Evolutionary conservation across 2,888 invertebrate genomes (phyloP), one percentile per base, ranked within the genome.

Genomic region (Acanthosepion lycidas): DNA sequence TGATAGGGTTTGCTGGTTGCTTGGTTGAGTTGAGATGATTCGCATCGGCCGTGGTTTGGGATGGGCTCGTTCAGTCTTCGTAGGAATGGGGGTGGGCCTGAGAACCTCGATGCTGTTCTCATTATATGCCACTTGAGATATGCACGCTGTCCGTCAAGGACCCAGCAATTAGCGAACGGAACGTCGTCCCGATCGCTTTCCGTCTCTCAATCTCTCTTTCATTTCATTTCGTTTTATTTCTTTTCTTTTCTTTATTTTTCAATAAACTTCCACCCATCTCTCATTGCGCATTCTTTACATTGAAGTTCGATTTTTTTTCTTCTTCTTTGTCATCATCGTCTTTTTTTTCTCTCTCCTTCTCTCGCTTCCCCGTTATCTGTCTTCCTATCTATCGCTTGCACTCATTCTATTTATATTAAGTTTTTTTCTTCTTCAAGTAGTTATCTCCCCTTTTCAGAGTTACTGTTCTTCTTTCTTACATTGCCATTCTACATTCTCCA

Each of bases 11-110:
- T 78, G n/a, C 78, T 78, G 78, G 78, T 78, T 78, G 78, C 78
- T 78, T 78, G 78, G 78, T 78, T 78, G 78, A 78, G 78, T 78
- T 78, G n/a, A 78, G 78, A 78, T 78, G 78, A 78, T 78, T 78
- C 78, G 33, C 20, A 78, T 78, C 78, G 78, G 78, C n/a, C 78
- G n/a, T n/a, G 59, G 78, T 78, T 78, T 78, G 78, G 78, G 78
- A 78, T 78, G 78, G 78, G 78, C 33, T 78, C 78, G 78, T 33
- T 78, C 78, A 78, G 78, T 78, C 78, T 78, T 78, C n/a, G n/a
- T n/a, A 8, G 8, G 78, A n/a, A 15, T 23, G 20, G 78, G 33
- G 78, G 78, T 12, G 78, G 78, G 78, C 78, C 78, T 12, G 78
- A 78, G n/a, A 78, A 78, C 78, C 33, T 78, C 78, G 78, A 78